phyloP scores from a whole-genome alignment of 1,140 invertebrate genomes.

The Lucilia sericata region DNA sequence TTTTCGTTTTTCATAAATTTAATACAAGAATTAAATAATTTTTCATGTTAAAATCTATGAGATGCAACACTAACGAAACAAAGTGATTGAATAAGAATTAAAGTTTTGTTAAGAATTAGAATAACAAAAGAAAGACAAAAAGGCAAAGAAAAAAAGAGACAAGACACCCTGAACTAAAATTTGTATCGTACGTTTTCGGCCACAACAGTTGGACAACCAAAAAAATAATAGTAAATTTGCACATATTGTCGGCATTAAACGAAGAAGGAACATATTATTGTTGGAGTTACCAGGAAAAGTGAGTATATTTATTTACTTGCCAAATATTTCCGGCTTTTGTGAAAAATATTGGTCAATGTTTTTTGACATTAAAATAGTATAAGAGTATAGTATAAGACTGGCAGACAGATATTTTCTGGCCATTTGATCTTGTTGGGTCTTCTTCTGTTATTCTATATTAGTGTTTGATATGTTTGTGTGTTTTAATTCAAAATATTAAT shows the following conservation, averaged over 20 bases:
- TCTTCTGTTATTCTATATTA: not conserved
- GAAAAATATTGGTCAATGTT: too few relatives aligned
- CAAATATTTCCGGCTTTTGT: not conserved
- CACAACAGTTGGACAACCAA: not conserved
- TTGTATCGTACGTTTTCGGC: not conserved
- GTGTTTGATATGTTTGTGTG: not conserved
- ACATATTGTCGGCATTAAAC: not conserved
- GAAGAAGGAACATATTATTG: not conserved
- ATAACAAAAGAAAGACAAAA: constrained; percentile 14
- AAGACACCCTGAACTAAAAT: not conserved
- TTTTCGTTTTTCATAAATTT: not conserved
- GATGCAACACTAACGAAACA: not conserved
- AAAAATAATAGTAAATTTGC: not conserved
- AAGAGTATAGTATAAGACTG: not conserved
- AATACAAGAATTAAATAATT: not conserved
- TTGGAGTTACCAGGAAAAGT: not conserved
- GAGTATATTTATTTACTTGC: not conserved
- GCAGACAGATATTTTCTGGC: too few relatives aligned
- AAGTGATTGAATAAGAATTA: not conserved
- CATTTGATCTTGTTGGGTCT: too few relatives aligned
- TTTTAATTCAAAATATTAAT: not conserved
- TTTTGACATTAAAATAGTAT: not conserved
- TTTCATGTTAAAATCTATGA: not conserved
- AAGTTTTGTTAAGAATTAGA: not conserved
- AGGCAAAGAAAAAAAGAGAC: too few relatives aligned